phyloP scores from a whole-genome alignment of 2,888 invertebrate genomes.

The Caenorhabditis japonica region DNA sequence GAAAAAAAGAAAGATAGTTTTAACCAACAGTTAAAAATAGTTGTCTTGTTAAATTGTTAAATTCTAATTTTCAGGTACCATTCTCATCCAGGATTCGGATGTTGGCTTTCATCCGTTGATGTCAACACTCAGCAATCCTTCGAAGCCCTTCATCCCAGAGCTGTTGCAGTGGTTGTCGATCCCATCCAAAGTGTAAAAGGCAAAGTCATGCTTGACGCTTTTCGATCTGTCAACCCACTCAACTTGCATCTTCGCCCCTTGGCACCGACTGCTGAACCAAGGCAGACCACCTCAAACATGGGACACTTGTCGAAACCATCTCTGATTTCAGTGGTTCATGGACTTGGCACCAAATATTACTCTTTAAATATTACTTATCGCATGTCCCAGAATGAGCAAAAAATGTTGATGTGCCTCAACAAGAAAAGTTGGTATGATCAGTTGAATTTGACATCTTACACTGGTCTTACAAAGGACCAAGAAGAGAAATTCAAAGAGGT shows the following conservation, averaged over 20 bases:
- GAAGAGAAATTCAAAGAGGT: slow-evolving; percentile 57
- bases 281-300: slow-evolving; percentile 61
- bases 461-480: slow-evolving; percentile 47
- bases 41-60: too few species aligned
- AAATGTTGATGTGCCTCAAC: slow-evolving; percentile 68
- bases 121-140: slow-evolving; percentile 79
- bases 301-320: slow-evolving; percentile 60
- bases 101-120: slow-evolving; percentile 97
- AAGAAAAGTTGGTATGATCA: slow-evolving; percentile 67
- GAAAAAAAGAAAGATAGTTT: too few species aligned
- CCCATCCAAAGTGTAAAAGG: slow-evolving; percentile 99
- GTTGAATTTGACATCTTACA: slow-evolving; percentile 41
- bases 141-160: slow-evolving; percentile 91
- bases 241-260: slow-evolving; percentile 44
- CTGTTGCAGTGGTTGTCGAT: slow-evolving; percentile 98
- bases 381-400: slow-evolving; percentile 63
- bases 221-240: slow-evolving; percentile 64
- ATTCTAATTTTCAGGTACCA: slow-evolving; percentile 83
- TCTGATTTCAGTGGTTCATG: slow-evolving; percentile 62
- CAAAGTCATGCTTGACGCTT: slow-evolving; percentile 72
- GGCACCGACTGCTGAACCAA: slow-evolving; percentile 66
- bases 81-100: slow-evolving; percentile 99
- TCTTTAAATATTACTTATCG: slow-evolving; percentile 65
- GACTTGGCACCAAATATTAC: slow-evolving; percentile 67
- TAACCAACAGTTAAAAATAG: too few species aligned